phyloP scores from a whole-genome alignment of 2,888 invertebrate genomes.

The Girardia tigrina region DNA sequence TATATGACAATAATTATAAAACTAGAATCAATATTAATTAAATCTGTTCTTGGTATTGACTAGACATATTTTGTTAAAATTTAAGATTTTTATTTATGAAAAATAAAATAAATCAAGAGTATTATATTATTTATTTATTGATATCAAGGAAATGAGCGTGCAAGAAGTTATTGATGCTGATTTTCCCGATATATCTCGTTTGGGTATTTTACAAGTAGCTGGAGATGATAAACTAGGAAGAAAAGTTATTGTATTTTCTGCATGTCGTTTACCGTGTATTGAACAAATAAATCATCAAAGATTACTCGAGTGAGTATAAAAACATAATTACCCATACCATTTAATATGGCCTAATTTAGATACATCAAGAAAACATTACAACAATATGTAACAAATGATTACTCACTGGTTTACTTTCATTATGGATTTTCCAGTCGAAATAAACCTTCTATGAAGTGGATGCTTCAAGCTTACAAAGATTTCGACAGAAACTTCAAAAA shows the following conservation, averaged over 20 bases:
- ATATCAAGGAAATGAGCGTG: slow-evolving; percentile 32
- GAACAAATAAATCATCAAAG: slow-evolving; percentile 64
- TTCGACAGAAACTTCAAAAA: slow-evolving; percentile 97
- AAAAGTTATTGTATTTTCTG: slow-evolving; percentile 86
- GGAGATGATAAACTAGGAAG: slow-evolving; percentile 70
- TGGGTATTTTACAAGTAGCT: slow-evolving; percentile 69
- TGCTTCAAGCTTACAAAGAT: slow-evolving; percentile 87
- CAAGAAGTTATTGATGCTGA: slow-evolving; percentile 45
- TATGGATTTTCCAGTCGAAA: slow-evolving; percentile 84
- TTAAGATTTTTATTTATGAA: too few relatives aligned
- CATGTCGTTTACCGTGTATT: slow-evolving; percentile 70
- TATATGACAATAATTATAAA: too few relatives aligned
- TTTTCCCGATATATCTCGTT: slow-evolving; percentile 60
- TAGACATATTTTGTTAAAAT: too few relatives aligned
- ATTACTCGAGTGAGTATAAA: slow-evolving; percentile 60
- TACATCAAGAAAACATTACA: slow-evolving; percentile 83
- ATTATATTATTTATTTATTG: neutral
- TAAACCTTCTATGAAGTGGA: slow-evolving; percentile 83
- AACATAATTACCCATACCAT: too few relatives aligned
- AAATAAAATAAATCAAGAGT: too few relatives aligned
- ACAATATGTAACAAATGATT: slow-evolving; percentile 93
- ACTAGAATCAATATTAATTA: too few relatives aligned
- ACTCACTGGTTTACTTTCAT: slow-evolving; percentile 92
- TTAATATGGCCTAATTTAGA: slow-evolving; percentile 53
- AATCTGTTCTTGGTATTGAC: too few relatives aligned